A percentile compares a stretch with the other conserved stretches of the same genome.
These are phyloP conservation scores for Protonemura montana DNA, from an alignment of 2,888 invertebrate species.

Conservation along the genomic window DNA sequence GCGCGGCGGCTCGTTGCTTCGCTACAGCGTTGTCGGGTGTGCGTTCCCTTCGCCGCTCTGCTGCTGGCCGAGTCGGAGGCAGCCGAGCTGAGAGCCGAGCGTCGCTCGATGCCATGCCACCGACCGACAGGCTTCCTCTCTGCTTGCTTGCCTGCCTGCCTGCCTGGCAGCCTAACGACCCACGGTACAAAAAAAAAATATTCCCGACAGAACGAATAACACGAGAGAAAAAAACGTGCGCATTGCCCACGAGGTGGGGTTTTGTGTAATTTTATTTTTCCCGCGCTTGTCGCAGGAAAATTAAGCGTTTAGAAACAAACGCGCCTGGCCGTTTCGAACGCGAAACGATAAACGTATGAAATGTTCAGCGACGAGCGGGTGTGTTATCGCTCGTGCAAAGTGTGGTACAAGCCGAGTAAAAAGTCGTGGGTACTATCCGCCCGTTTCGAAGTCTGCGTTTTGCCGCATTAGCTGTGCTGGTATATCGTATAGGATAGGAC, in stretches of 20 bases:
- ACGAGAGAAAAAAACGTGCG: neutral
- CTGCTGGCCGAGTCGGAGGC: neutral
- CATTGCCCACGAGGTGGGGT: neutral
- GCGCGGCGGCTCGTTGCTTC: neutral
- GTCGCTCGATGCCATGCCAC: slow-evolving; percentile 34
- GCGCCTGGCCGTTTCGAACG: neutral
- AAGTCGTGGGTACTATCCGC: neutral
- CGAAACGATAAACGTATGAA: neutral
- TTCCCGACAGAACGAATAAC: neutral
- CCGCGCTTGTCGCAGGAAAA: neutral
- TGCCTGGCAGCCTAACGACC: neutral
- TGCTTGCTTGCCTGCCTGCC: neutral
- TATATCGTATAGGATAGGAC: no score
- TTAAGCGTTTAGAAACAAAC: neutral
- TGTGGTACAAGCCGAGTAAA: neutral
- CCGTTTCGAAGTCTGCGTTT: neutral
- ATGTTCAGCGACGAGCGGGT: neutral
- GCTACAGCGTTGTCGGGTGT: slow-evolving; percentile 45
- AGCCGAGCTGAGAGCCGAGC: slow-evolving; percentile 8
- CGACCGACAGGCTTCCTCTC: slow-evolving; percentile 32
- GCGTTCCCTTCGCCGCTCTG: neutral
- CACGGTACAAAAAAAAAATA: neutral
- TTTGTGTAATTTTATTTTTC: neutral
- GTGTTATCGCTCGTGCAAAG: neutral
- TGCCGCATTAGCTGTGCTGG: neutral